Base-by-base conservation (phyloP, 1,140 invertebrate genomes). In the Lepidostoma basale region DNA sequence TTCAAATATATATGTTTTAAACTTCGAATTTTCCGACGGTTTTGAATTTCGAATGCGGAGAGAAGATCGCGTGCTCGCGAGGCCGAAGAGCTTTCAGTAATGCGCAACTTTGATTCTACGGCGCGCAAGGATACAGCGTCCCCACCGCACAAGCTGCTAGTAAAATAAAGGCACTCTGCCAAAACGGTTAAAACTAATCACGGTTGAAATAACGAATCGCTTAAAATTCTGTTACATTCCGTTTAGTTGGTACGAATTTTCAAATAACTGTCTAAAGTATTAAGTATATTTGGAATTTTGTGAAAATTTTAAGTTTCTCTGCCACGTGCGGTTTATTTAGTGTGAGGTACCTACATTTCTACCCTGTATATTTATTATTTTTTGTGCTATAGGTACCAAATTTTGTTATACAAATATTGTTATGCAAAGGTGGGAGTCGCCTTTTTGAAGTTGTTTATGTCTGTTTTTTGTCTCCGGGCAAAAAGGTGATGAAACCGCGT, bases 311-410 rank as follows among this genome's bases (percentile, higher is more conserved):
- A 49, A 22, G 45, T 49, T 49, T 23, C 23, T 23, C 23, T n/a
- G 18, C 45, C 45, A 49, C 45, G 45, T 49, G 45, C 45, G 45
- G 45, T 49, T 49, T 49, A 23, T 49, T 49, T 49, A 49, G n/a
- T n/a, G n/a, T n/a, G n/a, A n/a, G n/a, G n/a, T n/a, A n/a, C n/a
- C n/a, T n/a, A n/a, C n/a, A n/a, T n/a, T n/a, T n/a, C n/a, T n/a
- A n/a, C n/a, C n/a, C n/a, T n/a, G n/a, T n/a, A n/a, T n/a, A n/a
- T n/a, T n/a, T 12, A 36, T 36, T 36, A 36, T 36, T 2, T 36
- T n/a, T n/a, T n/a, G n/a, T n/a, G n/a, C n/a, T n/a, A n/a, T n/a
- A n/a, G n/a, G n/a, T n/a, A n/a, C n/a, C n/a, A n/a, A n/a, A n/a
- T n/a, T n/a, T n/a, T n/a, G 39, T n/a, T 40, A 18, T 40, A 40